phyloP scores from a whole-genome alignment of 2,113 vertebrate genomes.

The Apistogramma diplotaenia region DNA sequence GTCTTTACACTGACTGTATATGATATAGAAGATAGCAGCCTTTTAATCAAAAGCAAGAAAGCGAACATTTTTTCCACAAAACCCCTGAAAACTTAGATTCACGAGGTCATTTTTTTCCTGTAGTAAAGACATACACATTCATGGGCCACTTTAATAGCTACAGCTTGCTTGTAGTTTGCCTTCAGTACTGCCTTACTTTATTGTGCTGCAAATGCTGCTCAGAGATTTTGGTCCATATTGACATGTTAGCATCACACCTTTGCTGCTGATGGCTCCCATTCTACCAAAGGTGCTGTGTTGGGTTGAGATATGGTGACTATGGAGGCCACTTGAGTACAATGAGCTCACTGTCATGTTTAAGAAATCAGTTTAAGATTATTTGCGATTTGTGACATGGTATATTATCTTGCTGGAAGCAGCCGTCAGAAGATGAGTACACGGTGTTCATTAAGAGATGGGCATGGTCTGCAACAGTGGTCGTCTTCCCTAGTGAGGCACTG shows the following conservation, averaged over 20 bases:
- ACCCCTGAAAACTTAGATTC: neutral
- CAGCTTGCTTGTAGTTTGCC: neutral
- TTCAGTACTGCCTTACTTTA: neutral
- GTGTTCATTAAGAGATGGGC: neutral
- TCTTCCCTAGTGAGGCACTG: no score
- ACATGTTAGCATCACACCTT: neutral
- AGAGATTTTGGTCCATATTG: neutral
- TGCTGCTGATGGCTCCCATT: neutral
- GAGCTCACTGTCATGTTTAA: neutral
- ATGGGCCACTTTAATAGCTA: neutral
- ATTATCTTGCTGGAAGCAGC: neutral
- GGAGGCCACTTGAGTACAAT: neutral
- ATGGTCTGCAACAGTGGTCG: neutral
- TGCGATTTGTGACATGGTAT: neutral
- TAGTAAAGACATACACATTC: neutral
- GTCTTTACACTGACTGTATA: neutral
- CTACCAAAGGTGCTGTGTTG: neutral
- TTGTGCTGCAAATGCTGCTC: neutral
- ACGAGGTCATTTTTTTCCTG: neutral
- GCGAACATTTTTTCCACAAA: neutral
- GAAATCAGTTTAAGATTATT: neutral
- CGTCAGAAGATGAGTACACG: no score
- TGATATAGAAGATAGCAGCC: neutral
- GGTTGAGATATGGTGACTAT: neutral
- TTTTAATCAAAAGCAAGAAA: neutral